Percentiles rank a stretch among this genome's conserved stretches.
Conservation (phyloP, 2,888 invertebrate species). For the Gari tellinella region DNA sequence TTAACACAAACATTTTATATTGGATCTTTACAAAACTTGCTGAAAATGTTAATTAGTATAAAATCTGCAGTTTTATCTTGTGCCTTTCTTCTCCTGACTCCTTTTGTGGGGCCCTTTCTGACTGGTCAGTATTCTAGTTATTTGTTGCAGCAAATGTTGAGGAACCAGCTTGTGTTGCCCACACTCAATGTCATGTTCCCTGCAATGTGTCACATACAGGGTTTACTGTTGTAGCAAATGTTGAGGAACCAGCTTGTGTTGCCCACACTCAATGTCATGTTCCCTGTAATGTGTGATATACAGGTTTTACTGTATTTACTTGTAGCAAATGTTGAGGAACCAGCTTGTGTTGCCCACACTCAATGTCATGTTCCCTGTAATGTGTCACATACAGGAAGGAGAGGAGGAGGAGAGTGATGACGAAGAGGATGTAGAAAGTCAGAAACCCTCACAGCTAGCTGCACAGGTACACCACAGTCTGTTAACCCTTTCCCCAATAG, state of each 20-base stretch:
- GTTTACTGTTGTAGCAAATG: slow-evolving; percentile 62
- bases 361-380: slow-evolving; percentile 88
- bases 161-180: slow-evolving; percentile 89
- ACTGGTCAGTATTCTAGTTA: too few relatives aligned
- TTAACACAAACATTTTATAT: too few relatives aligned
- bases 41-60: too few relatives aligned
- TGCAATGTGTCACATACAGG: slow-evolving; percentile 89
- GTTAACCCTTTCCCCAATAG: too few relatives aligned
- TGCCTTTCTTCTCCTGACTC: too few relatives aligned
- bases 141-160: slow-evolving; percentile 84
- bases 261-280: slow-evolving; percentile 89
- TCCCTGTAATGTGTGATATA: slow-evolving; percentile 89
- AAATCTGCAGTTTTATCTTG: too few relatives aligned
- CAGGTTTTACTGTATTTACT: too few relatives aligned
- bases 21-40: too few relatives aligned
- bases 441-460: slow-evolving; percentile 89
- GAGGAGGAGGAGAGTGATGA: slow-evolving; percentile 88
- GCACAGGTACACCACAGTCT: slow-evolving; percentile 88
- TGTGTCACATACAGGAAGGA: slow-evolving; percentile 88
- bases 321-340: slow-evolving; percentile 86
- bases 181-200: slow-evolving; percentile 89
- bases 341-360: slow-evolving; percentile 90
- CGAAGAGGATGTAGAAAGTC: slow-evolving; percentile 86
- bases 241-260: slow-evolving; percentile 90
- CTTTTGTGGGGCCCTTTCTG: too few relatives aligned